These are phyloP conservation scores for Cephus pulcher DNA, from an alignment of 2,888 invertebrate genomes.

Conservation along the genomic window DNA sequence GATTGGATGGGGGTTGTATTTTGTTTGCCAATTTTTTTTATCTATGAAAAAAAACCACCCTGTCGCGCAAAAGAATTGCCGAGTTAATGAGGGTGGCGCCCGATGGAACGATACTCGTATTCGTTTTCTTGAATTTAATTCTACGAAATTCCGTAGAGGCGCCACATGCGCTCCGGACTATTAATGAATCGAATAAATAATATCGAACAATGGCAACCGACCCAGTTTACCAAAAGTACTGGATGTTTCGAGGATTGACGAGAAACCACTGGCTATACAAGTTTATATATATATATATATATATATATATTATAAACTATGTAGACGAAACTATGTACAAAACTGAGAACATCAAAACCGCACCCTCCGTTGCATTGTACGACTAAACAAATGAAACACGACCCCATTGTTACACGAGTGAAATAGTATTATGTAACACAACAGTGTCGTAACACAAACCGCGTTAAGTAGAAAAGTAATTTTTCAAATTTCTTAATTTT, in stretches of 20 bases:
- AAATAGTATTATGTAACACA: background rate
- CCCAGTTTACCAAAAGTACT: conserved; percentile 25
- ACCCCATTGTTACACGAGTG: background rate
- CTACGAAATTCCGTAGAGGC: conserved; percentile 19
- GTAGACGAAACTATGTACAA: background rate
- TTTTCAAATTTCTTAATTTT: background rate
- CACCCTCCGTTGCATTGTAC: background rate
- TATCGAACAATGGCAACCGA: conserved; percentile 34
- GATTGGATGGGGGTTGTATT: too few relatives aligned
- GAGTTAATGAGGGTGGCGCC: background rate
- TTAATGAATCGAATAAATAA: conserved; percentile 37
- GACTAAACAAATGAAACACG: background rate
- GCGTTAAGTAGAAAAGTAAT: background rate
- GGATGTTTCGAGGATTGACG: background rate
- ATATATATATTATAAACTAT: background rate
- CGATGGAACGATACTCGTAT: background rate
- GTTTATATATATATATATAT: background rate
- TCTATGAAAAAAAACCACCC: too few relatives aligned
- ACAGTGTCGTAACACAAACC: background rate
- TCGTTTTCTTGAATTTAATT: conserved; percentile 19
- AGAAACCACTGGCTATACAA: background rate
- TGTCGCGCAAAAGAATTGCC: background rate
- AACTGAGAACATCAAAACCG: background rate
- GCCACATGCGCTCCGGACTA: conserved; percentile 15
- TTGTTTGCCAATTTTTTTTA: too few relatives aligned